Base-by-base conservation (phyloP, 2,113 vertebrate genomes). In the Brachypodius melanocephalos region DNA sequence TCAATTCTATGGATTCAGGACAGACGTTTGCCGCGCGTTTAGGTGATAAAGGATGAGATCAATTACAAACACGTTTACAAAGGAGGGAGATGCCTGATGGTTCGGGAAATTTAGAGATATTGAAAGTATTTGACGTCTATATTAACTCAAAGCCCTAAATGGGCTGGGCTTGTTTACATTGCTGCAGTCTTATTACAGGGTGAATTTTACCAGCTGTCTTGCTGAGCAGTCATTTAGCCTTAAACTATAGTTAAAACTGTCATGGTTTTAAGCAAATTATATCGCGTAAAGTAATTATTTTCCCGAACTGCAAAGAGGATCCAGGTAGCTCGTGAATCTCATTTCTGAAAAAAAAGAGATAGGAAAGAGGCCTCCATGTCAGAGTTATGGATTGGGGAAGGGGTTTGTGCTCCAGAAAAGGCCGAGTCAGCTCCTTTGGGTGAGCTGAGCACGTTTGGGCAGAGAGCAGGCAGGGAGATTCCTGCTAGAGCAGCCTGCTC, bases 261-360 rank as follows among this genome's bases (percentile, higher is more conserved):
- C 92, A 93, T 92, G 86, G 79, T 92, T 97, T 94, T 94, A 96
- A 96, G 96, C 90, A 95, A 97, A 95, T 94, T 79, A 89, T 96
- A 93, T 95, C 36, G 63, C 85, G 32, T 92, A 57, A 83, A 85
- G 73, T 96, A 95, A 97, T 96, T 96, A 95, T 78, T 96, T 96
- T 96, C 77, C 86, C 85, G 78, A 85, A 91, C 58, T 63, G 80
- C 59, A 72, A 89, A 93, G 84, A 82, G 77, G 79, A 95, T n/a
- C 86, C 93, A 94, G 84, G 74, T 92, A 84, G 58, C 91, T 94
- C 8, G 75, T 65, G 78, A 91, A 93, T 95, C 88, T 96, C 34
- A 80, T 93, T 79, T 38, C 58, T 61, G 51, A n/a, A 45, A 46
- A n/a, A 49, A 45, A 66, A 63, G 72, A 67, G 42, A 55, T 29